Percentiles rank a stretch among this genome's conserved stretches.
phyloP scores from a whole-genome alignment of 2,888 invertebrate species.

The Tiliacea aurago region DNA sequence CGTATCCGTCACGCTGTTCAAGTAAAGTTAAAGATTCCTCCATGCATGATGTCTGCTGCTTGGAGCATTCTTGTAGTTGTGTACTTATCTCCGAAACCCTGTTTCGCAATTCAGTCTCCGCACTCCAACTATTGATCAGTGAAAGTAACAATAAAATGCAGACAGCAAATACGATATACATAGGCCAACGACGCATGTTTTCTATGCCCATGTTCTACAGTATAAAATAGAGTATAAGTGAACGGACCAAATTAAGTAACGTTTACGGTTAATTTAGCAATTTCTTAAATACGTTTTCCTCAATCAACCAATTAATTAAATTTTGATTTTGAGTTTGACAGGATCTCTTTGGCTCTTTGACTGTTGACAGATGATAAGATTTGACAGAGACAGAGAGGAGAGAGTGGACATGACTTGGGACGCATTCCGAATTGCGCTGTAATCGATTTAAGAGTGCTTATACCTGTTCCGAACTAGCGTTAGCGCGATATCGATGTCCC shows the following conservation, averaged over 20 bases:
- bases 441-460: no score
- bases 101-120: slow-evolving; percentile 84
- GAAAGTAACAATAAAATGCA: slow-evolving; percentile 86
- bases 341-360: not conserved
- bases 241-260: slow-evolving; percentile 20
- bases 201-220: slow-evolving; percentile 84
- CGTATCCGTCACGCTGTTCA: slow-evolving; percentile 83
- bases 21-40: slow-evolving; percentile 83
- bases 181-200: slow-evolving; percentile 89
- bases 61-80: slow-evolving; percentile 85
- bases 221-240: slow-evolving; percentile 36
- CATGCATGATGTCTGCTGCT: slow-evolving; percentile 84
- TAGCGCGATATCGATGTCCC: no score
- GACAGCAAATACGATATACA: slow-evolving; percentile 85
- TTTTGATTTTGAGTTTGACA: slow-evolving; percentile 16
- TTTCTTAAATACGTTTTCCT: slow-evolving; percentile 7
- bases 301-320: slow-evolving; percentile 29
- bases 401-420: no score
- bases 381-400: not conserved
- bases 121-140: slow-evolving; percentile 87
- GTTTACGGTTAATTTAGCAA: slow-evolving; percentile 35
- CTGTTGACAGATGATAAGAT: not conserved
- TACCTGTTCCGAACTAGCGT: no score
- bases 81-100: slow-evolving; percentile 80
- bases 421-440: no score